A percentile compares a stretch with the other conserved stretches of the same genome.
Conservation (phyloP, 2,888 invertebrate species). For the Tetanocera ferruginea region DNA sequence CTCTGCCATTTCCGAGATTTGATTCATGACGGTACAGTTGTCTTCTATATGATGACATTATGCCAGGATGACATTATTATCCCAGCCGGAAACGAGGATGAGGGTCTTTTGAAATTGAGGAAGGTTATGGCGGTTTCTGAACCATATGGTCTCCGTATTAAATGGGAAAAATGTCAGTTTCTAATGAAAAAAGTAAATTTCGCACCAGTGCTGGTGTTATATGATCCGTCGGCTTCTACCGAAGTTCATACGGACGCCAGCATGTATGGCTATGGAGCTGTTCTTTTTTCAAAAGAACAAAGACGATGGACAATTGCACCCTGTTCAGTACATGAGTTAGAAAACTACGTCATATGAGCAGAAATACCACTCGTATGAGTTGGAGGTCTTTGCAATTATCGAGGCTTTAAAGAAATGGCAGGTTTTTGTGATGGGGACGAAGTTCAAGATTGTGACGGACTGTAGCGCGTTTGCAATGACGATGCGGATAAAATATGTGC, state of each 20-base stretch:
- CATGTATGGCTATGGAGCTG: background rate
- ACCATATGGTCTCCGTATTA: background rate
- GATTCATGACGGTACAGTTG: background rate
- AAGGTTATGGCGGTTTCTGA: background rate
- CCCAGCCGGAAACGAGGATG: background rate
- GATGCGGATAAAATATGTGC: background rate
- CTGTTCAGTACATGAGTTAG: slow-evolving; percentile 49
- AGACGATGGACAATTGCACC: slow-evolving; percentile 40
- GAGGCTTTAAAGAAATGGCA: slow-evolving; percentile 48
- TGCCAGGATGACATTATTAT: slow-evolving; percentile 3
- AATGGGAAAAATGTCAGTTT: too few species aligned
- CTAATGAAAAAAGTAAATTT: too few species aligned
- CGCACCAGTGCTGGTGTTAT: background rate
- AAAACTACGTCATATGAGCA: slow-evolving; percentile 48
- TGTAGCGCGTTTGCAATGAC: slow-evolving; percentile 2
- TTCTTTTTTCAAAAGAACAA: background rate
- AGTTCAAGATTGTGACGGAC: slow-evolving; percentile 6
- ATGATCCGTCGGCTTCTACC: background rate
- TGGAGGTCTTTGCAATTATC: slow-evolving; percentile 50
- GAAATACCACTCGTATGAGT: slow-evolving; percentile 49
- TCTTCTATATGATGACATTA: background rate
- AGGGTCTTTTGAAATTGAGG: background rate
- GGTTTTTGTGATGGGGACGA: slow-evolving; percentile 17
- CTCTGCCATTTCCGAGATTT: background rate
- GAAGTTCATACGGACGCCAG: slow-evolving; percentile 3